Base-by-base conservation (phyloP, 1,140 invertebrate genomes). In the Lethocerus indicus region DNA sequence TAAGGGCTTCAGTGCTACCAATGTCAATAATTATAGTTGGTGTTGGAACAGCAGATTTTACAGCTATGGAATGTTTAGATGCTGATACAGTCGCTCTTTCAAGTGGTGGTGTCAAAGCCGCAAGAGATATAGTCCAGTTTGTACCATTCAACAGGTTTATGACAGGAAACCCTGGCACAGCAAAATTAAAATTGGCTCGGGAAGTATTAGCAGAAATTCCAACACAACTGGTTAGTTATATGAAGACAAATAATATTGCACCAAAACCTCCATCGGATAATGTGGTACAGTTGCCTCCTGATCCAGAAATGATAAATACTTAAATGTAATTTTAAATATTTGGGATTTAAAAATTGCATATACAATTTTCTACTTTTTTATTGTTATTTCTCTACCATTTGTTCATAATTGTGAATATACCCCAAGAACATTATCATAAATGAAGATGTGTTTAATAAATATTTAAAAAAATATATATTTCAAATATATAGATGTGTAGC, bases 1-100 rank as follows among this genome's bases (percentile, higher is more conserved):
- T 67, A n/a, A 39, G 50, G 20, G 64, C 65, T 21, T 65, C 65
- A 7, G 40, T 43, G 32, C 56, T 65, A 9, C 65, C 64, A 5
- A 62, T 67, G 58, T 66, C 63, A 4, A 65, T 67, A 24, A 78
- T 77, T 50, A 77, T 78, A 51, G 67, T 78, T 25, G 76, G 76
- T n/a, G 73, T 79, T 32, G 66, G 66, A 3, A 58, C 59, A 27
- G 67, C 67, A 46, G 67, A 69, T 52, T 69, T 69, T 54, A 57
- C 59, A 20, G 61, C 63, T 18, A 69, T 69, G 67, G 63, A 68
- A 49, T 58, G 59, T 45, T 54, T 69, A 6, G 67, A 69, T 53
- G 60, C 60, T 42, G 67, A 69, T 52, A 60, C 61, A 18, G 53
- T 59, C 12, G 50, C 61, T n/a, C 50, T 69, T n/a, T 52, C 57